phyloP scores from a whole-genome alignment of 1,140 invertebrate species.

The Scaptomyza montana region DNA sequence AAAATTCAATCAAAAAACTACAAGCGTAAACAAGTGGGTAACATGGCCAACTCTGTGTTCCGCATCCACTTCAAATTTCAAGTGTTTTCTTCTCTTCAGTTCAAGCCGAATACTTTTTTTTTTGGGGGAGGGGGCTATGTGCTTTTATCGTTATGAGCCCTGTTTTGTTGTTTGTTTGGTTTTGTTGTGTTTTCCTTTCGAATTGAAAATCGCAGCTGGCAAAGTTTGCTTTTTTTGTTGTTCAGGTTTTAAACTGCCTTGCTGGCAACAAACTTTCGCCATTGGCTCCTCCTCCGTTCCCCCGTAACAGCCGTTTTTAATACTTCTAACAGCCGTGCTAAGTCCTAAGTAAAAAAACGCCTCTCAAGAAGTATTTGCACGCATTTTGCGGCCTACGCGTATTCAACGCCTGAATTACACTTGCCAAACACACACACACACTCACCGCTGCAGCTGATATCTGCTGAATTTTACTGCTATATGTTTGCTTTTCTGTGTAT shows the following conservation, averaged over 20 bases:
- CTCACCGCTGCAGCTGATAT: slow-evolving; percentile 12
- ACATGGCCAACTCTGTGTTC: slow-evolving; percentile 51
- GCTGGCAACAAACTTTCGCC: slow-evolving; percentile 14
- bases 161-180: slow-evolving; percentile 13
- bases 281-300: neutral
- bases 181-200: slow-evolving; percentile 26
- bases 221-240: slow-evolving; percentile 10
- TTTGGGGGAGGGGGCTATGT: neutral
- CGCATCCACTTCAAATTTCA: slow-evolving; percentile 51
- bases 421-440: slow-evolving; percentile 28
- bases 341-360: slow-evolving; percentile 55
- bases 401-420: slow-evolving; percentile 57
- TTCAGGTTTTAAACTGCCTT: slow-evolving; percentile 45
- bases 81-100: slow-evolving; percentile 51
- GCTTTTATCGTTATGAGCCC: slow-evolving; percentile 26
- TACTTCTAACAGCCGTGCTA: slow-evolving; percentile 45
- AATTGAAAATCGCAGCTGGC: slow-evolving; percentile 69
- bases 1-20: slow-evolving; percentile 75
- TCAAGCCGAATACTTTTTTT: slow-evolving; percentile 22
- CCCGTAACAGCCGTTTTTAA: slow-evolving; percentile 42
- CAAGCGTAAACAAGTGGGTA: slow-evolving; percentile 71
- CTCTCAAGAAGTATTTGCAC: slow-evolving; percentile 57
- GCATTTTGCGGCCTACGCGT: slow-evolving; percentile 66
- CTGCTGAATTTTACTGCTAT: slow-evolving; percentile 11
- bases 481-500: neutral